Base-by-base conservation (phyloP, 30 jellyfish, hydroid and myxozoan species). In the Phacellophora camtschatica region DNA sequence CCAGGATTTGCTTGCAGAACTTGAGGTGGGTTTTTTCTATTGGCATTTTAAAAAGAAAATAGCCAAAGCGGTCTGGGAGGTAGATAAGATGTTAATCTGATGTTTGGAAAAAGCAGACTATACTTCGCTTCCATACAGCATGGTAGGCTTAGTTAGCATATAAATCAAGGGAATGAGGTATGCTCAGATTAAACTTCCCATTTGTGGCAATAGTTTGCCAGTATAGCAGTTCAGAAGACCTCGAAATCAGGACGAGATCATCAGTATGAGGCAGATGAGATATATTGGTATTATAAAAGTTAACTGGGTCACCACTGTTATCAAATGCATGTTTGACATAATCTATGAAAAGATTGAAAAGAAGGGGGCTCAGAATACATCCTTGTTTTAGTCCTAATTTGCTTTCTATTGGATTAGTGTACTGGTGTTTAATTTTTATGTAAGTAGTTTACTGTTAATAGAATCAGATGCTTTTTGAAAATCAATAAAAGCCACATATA, bases 1-100 rank as follows among this genome's bases (percentile, higher is more conserved):
- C 74, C 28, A 59, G 74, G 0, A 59, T 59, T 59, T 59, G 74
- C 74, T 59, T 59, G 28, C 74, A 59, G 22, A 59, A 29, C 45
- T 22, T 59, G n/a, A 59, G 74, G 48, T 59, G 42, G 23, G 74
- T 43, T 3, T 29, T 59, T n/a, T 59, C 45, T 19, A 59, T 20
- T 41, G 55, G 55, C 16, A 41, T 41, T 41, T 18, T 0, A 41
- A 41, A 18, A 18, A 41, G 16, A 9, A 41, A 9, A 13, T 41
- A 9, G 16, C n/a, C 0, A 41, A 18, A 9, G 55, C 55, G 16
- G 11, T 18, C 16, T 0, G 1, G 55, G 11, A 9, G 11, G 11
- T 41, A 18, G 55, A 41, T 13, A 41, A 9, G 55, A 41, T 9
- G 55, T 41, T 41, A 18, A 41, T 13, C 16, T 41, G 55, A 41